phyloP scores from a whole-genome alignment of 1,140 invertebrate species.

The Drosophila rhopaloa region DNA sequence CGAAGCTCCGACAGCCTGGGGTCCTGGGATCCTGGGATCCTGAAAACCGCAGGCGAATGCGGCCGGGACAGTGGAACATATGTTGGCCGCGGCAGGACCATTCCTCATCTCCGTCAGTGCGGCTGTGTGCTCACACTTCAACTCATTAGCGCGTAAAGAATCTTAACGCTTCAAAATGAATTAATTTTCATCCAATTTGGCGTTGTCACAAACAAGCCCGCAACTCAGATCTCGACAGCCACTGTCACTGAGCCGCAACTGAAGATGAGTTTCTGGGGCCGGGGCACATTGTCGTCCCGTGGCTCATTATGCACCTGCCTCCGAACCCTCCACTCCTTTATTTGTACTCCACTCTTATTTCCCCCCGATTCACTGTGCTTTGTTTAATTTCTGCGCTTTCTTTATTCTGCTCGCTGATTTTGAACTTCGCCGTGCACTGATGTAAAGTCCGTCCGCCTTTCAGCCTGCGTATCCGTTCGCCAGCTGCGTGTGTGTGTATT shows the following conservation, averaged over 20 bases:
- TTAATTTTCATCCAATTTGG: slow-evolving; percentile 80
- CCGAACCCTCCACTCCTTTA: neutral
- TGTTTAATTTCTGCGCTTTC: slow-evolving; percentile 43
- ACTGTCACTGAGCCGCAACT: too few species aligned
- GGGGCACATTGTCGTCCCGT: slow-evolving; percentile 51
- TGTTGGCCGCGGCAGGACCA: slow-evolving; percentile 35
- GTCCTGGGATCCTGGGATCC: neutral
- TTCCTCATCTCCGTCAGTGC: neutral
- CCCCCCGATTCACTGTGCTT: slow-evolving; percentile 19
- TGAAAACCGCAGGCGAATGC: slow-evolving; percentile 35
- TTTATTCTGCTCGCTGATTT: slow-evolving; percentile 42
- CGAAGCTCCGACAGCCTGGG: too few species aligned
- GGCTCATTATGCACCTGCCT: slow-evolving; percentile 70
- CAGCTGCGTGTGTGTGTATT: slow-evolving; percentile 57
- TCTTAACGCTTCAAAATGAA: slow-evolving; percentile 82
- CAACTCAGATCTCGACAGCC: slow-evolving; percentile 4
- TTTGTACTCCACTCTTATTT: slow-evolving; percentile 15
- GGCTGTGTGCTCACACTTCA: slow-evolving; percentile 54
- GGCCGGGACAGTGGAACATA: slow-evolving; percentile 57
- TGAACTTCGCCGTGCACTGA: slow-evolving; percentile 39
- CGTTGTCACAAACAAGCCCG: slow-evolving; percentile 52
- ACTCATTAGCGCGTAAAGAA: slow-evolving; percentile 81
- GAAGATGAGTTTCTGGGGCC: slow-evolving; percentile 6
- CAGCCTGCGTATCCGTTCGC: slow-evolving; percentile 45
- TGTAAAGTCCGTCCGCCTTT: slow-evolving; percentile 16